These are phyloP conservation scores for Rotaria sp. DNA, from an alignment of 2,888 invertebrate genomes.

Conservation along the genomic window DNA sequence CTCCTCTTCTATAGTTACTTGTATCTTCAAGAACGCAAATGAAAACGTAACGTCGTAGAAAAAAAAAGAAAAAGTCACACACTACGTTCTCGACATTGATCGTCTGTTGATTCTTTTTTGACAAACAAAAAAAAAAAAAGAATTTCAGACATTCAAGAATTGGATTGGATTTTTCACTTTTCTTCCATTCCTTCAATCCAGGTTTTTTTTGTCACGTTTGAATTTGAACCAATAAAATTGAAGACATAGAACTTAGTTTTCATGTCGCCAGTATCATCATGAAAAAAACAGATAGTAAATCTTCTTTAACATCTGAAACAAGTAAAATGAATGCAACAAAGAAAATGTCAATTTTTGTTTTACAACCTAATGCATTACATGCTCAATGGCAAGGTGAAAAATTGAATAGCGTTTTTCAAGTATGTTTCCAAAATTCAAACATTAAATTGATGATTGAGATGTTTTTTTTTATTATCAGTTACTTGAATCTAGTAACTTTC, in stretches of 20 bases:
- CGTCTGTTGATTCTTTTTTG: not conserved
- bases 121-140: not conserved
- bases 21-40: not conserved
- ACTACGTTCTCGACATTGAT: not conserved
- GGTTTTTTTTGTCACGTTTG: not conserved
- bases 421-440: not conserved
- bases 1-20: not conserved
- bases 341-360: conserved; percentile 4
- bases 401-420: conserved; percentile 19
- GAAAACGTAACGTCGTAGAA: not conserved
- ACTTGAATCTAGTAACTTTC: conserved; percentile 12
- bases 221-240: not conserved
- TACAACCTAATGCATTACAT: not conserved
- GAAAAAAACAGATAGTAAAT: not conserved
- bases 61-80: not conserved
- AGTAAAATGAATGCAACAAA: not conserved
- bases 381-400: conserved; percentile 29
- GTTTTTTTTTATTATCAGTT: not conserved
- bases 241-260: not conserved
- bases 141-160: not conserved
- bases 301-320: not conserved
- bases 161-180: not conserved
- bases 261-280: not conserved
- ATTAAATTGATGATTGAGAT: not conserved
- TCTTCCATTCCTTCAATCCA: not conserved